Conservation (phyloP, 2,113 vertebrate species). For the Oryzias woworae region DNA sequence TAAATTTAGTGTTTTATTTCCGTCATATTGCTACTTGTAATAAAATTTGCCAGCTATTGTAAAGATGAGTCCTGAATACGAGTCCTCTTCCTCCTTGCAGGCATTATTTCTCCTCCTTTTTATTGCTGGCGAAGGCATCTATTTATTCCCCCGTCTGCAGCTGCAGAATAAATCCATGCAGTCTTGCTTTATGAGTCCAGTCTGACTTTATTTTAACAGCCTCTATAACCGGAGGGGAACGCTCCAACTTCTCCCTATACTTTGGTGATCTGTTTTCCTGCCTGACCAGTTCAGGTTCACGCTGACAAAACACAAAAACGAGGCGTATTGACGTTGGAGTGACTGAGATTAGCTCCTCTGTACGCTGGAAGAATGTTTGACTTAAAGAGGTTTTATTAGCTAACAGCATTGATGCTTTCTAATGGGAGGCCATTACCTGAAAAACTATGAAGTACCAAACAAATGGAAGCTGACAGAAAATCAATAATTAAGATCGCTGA, state of each 20-base stretch:
- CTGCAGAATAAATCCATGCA: slow-evolving; percentile 47
- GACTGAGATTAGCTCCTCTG: background rate
- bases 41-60: background rate
- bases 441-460: too few relatives aligned
- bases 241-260: background rate
- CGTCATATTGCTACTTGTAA: too few relatives aligned
- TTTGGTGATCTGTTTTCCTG: background rate
- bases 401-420: too few relatives aligned
- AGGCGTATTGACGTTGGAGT: background rate
- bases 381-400: too few relatives aligned
- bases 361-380: too few relatives aligned
- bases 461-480: too few relatives aligned
- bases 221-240: slow-evolving; percentile 31
- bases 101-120: slow-evolving; percentile 22
- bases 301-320: background rate
- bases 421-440: too few relatives aligned
- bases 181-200: slow-evolving; percentile 36
- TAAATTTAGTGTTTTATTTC: too few relatives aligned
- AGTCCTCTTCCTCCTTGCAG: background rate
- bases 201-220: slow-evolving; percentile 43
- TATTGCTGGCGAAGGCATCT: slow-evolving; percentile 29
- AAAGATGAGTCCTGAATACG: slow-evolving; percentile 4
- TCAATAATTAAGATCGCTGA: too few relatives aligned
- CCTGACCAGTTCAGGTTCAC: slow-evolving; percentile 6
- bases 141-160: slow-evolving; percentile 26